Base-by-base conservation (phyloP, 1,140 invertebrate genomes). In the Caerostris darwini region DNA sequence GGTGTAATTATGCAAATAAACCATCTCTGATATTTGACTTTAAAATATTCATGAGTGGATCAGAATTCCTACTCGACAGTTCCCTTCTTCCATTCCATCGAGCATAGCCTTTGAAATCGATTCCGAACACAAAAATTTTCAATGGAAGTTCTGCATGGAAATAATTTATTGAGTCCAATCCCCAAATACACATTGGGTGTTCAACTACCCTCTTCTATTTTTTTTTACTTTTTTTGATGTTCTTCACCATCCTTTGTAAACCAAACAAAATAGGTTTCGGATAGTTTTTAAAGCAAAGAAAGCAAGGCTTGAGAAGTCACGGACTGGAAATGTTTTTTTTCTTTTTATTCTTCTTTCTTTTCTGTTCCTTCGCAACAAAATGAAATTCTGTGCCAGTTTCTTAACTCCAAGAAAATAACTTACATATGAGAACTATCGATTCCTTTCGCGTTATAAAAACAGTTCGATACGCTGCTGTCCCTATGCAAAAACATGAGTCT, bases 401-500 rank as follows among this genome's bases (percentile, higher is more conserved):
- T 50, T 77, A 83, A 83, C 53, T 83, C 17, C 82, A 58, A 19
- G 17, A 83, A 83, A 83, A 83, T 58, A 57, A 58, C 53, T 57
- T 57, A 83, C 5, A 83, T 56, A 58, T n/a, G 82, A 58, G 14
- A n/a, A 58, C 53, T 83, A 83, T 83, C 82, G 82, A 58, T 57
- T 83, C 57, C 56, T 83, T 83, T 83, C 7, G 34, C 53, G 53
- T 83, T 83, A 83, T 83, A 83, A 83, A 83, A 83, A 83, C 53
- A 83, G 56, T 56, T 58, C 71, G 71, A 83, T 83, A 56, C 82
- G 12, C 82, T 58, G 17, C 34, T n/a, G n/a, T n/a, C n/a, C 14
- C 7, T 14, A 58, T 56, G 82, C 53, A 83, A 83, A 58, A 83
- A 83, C 82, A 83, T 83, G 82, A 83, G 53, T 7, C 56, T 57